These are phyloP conservation scores for Umimayanthus chanpuru DNA, from an alignment of 92 coral and sea anemone genomes.

Conservation along the genomic window DNA sequence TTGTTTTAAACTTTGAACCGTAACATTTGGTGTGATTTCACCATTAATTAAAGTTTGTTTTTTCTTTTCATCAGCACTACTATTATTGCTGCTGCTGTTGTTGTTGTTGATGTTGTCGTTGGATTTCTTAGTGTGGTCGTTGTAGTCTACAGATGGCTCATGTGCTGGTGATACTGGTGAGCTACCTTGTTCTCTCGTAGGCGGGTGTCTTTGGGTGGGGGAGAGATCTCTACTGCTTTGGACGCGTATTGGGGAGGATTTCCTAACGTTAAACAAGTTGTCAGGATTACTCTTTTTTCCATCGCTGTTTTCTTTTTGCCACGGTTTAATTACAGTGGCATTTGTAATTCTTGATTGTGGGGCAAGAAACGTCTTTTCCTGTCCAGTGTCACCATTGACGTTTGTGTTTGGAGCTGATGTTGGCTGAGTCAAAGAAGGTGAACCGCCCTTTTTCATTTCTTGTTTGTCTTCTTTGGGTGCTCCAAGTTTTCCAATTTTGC, in stretches of 20 bases:
- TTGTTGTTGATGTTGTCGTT: not conserved
- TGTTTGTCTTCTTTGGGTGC: conserved; percentile 5
- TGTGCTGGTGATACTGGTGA: not conserved
- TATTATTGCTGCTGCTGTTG: not conserved
- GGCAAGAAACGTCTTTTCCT: conserved; percentile 27
- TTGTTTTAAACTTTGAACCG: not conserved
- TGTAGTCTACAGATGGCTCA: conserved; percentile 21
- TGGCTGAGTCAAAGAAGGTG: not conserved
- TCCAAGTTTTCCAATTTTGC: conserved; percentile 37
- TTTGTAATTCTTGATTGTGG: conserved; percentile 40
- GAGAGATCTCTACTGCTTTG: conserved; percentile 41
- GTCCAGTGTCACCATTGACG: not conserved
- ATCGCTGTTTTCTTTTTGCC: conserved; percentile 27
- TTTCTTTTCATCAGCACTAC: not conserved
- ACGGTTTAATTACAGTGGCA: conserved; percentile 36
- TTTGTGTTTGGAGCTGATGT: not conserved
- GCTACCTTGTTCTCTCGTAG: not conserved
- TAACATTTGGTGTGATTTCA: not conserved
- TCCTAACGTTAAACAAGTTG: conserved; percentile 22
- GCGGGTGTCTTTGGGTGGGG: conserved; percentile 28
- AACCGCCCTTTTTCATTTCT: not conserved
- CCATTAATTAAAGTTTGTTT: not conserved
- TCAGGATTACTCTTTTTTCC: conserved; percentile 8
- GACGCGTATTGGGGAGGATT: conserved; percentile 25
- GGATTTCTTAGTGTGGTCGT: conserved; percentile 8